Percentiles rank a stretch among this genome's conserved stretches.
These are phyloP conservation scores for Neocrepidodera transversa DNA, from an alignment of 2,888 invertebrate genomes.

Conservation along the genomic window DNA sequence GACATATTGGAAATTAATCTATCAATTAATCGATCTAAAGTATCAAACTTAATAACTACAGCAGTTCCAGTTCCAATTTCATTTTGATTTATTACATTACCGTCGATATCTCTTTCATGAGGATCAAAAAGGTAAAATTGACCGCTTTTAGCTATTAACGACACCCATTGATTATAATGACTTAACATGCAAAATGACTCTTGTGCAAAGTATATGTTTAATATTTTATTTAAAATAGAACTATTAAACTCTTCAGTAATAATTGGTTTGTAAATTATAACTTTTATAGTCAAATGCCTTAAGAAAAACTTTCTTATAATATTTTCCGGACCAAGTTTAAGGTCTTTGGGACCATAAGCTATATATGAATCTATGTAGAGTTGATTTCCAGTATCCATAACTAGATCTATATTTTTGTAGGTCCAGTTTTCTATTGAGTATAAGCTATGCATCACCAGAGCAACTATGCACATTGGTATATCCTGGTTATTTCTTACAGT, in stretches of 20 bases:
- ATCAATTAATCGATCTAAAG: conserved; percentile 37
- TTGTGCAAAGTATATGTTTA: conserved; percentile 67
- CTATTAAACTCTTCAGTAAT: conserved; percentile 44
- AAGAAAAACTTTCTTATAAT: conserved; percentile 65
- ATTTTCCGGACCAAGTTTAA: conserved; percentile 54
- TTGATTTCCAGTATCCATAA: conserved; percentile 66
- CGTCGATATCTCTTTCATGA: conserved; percentile 64
- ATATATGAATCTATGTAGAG: conserved; percentile 68
- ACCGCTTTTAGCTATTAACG: conserved; percentile 63
- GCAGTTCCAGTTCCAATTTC: conserved; percentile 41
- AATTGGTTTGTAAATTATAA: conserved; percentile 53
- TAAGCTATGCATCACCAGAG: conserved; percentile 63
- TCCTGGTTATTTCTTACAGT: conserved; percentile 62
- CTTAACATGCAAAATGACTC: conserved; percentile 65
- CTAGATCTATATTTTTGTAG: conserved; percentile 63
- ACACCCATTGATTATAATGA: conserved; percentile 63
- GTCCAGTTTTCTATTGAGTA: conserved; percentile 66
- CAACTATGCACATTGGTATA: conserved; percentile 63
- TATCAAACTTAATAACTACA: conserved; percentile 44
- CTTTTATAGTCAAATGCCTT: conserved; percentile 58
- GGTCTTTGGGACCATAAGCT: conserved; percentile 62
- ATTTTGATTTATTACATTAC: conserved; percentile 41
- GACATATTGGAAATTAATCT: conserved; percentile 45
- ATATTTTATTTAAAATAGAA: conserved; percentile 51
- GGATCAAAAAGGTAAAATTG: conserved; percentile 71